A percentile compares a stretch with the other conserved stretches of the same genome.
Evolutionary conservation across 2,888 invertebrate genomes (phyloP).

Genomic region (Acanthoscelides obtectus): DNA sequence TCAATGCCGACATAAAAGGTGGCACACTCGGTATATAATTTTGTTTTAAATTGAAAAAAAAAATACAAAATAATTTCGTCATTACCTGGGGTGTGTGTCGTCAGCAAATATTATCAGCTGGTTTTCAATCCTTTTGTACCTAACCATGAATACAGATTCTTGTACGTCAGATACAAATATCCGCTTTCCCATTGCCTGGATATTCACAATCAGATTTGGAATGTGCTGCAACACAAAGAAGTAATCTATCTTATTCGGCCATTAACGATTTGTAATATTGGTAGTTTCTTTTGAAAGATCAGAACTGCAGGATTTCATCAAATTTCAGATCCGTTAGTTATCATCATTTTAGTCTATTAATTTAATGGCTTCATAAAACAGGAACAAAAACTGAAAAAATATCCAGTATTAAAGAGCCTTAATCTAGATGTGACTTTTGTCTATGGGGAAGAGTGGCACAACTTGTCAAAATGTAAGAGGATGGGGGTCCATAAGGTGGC

Average conservation of each 20-base stretch:
- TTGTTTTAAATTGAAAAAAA: no score
- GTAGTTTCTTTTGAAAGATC: slow-evolving; percentile 19
- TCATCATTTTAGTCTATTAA: slow-evolving; percentile 31
- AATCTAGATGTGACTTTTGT: no score
- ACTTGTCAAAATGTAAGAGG: no score
- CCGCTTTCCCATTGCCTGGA: slow-evolving; percentile 90
- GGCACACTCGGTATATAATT: no score
- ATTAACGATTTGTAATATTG: neutral
- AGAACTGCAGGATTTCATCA: slow-evolving; percentile 42
- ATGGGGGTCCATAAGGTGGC: no score
- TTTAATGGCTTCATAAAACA: no score
- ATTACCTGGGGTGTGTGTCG: slow-evolving; percentile 77
- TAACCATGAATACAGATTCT: slow-evolving; percentile 93
- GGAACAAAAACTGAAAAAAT: no score
- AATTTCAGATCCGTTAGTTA: slow-evolving; percentile 15
- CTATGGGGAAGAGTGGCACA: no score
- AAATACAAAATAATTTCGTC: no score
- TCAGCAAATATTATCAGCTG: slow-evolving; percentile 98
- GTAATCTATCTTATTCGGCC: neutral
- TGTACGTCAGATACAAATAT: slow-evolving; percentile 94
- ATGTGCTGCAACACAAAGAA: slow-evolving; percentile 64
- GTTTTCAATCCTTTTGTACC: slow-evolving; percentile 93
- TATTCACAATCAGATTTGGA: slow-evolving; percentile 89
- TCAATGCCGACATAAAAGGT: no score
- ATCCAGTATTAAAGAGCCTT: no score